Conservation (phyloP, 1,140 invertebrate species). For the Lepidurus couesii region DNA sequence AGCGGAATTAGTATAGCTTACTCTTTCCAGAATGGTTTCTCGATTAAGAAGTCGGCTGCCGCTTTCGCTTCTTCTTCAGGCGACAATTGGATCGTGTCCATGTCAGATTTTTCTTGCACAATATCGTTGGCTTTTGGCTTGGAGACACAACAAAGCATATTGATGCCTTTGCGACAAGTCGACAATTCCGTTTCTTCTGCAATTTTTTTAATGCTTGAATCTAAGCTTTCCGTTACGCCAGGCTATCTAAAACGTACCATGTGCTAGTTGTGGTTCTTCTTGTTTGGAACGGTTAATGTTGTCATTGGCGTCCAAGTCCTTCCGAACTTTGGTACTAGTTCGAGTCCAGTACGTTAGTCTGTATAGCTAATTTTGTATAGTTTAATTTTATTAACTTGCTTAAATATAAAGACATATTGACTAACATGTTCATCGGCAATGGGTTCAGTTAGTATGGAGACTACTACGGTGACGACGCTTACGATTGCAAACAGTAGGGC, state of each 20-base stretch:
- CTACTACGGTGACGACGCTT: constrained; percentile 42
- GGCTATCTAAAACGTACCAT: neutral
- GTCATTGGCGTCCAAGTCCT: constrained; percentile 42
- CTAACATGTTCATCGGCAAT: constrained; percentile 44
- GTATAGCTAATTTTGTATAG: constrained; percentile 41
- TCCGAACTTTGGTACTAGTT: constrained; percentile 42
- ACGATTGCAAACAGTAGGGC: constrained; percentile 46
- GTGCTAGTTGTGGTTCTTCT: neutral
- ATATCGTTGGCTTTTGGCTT: neutral
- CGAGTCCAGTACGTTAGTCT: constrained; percentile 47
- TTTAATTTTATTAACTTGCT: neutral
- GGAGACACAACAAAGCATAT: neutral
- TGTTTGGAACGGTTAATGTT: neutral
- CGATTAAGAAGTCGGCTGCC: constrained; percentile 39
- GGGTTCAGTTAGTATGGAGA: constrained; percentile 46
- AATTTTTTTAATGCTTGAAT: neutral
- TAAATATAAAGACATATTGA: constrained; percentile 9
- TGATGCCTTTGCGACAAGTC: neutral
- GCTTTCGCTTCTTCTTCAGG: constrained; percentile 39
- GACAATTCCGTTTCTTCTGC: neutral
- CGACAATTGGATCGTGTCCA: neutral
- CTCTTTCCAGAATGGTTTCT: constrained; percentile 39
- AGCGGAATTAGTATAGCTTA: constrained; percentile 24
- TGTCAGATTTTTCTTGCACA: neutral
- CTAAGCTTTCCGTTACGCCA: neutral